Base-by-base conservation (phyloP, 2,113 vertebrate genomes). In the Varanus komodoensis region DNA sequence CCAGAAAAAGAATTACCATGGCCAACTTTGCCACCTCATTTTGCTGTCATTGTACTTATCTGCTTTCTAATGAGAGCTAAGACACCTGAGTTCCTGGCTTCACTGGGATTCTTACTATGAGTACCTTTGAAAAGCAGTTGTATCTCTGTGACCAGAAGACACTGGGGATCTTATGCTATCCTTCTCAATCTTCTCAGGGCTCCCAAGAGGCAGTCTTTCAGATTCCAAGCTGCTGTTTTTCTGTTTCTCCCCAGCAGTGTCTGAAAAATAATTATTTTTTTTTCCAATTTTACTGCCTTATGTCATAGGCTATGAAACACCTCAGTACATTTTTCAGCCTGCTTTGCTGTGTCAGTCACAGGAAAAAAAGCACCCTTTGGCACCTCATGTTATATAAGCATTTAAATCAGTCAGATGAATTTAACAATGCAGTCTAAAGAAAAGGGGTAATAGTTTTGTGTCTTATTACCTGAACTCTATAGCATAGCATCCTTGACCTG, bases 1-100 rank as follows among this genome's bases (percentile, higher is more conserved):
- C 87, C 82, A 88, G 77, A 23, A 91, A 61, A 93, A 54, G 68
- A 88, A 87, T 94, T 87, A 78, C 19, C 71, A 27, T 90, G 94
- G 87, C 88, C 82, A 87, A 8, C 32, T 92, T 0, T n/a, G 52
- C 73, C 85, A 78, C 89, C 44, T 91, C 83, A 57, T 79, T 90
- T 93, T 89, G 29, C 27, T 54, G 8, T 86, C 48, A 38, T 3
- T 89, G 27, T 14, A 52, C 85, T 92, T 93, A 89, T 71, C 88
- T 88, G 4, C 82, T 91, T 90, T 25, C 29, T 52, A 69, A 52
- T 1, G 88, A 82, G 81, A 90, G 73, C 38, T n/a, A 92, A 90
- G 73, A 83, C 77, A 21, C 50, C 92, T 87, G 32, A 29, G 0
- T 32, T 69, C 91, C 91, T 91, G 48, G 74, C 1, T 6, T 84